Percentiles rank a stretch among this genome's conserved stretches.
Evolutionary conservation across 2,113 vertebrate genomes (phyloP).

Genomic region (Ovis canadensis): DNA sequence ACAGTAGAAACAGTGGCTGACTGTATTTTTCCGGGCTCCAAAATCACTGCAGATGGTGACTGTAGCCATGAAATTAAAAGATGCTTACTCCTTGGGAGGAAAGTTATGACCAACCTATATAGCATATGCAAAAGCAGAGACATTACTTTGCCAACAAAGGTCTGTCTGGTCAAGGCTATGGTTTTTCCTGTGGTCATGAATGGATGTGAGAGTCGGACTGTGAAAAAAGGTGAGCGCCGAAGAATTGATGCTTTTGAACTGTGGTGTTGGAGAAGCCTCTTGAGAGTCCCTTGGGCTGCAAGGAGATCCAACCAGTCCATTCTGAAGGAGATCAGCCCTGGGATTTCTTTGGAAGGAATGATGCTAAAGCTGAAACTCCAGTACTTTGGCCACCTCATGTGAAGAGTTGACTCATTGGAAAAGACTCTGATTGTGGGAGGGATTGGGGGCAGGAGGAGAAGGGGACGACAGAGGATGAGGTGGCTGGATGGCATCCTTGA

Average conservation of each 20-base stretch:
- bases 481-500: neutral
- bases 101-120: neutral
- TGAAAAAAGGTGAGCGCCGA: accelerated
- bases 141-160: neutral
- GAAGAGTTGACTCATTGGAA: neutral
- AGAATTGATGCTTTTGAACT: neutral
- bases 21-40: neutral
- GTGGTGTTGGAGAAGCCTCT: neutral
- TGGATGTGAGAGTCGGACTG: neutral
- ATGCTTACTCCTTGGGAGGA: accelerated
- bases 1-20: neutral
- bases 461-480: neutral
- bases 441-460: neutral
- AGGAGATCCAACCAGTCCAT: neutral
- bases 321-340: neutral
- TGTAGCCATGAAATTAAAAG: neutral
- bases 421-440: neutral
- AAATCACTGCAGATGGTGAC: neutral
- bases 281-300: neutral
- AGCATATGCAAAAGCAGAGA: neutral
- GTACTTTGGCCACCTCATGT: accelerated
- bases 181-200: neutral
- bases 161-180: accelerated
- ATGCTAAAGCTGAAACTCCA: neutral
- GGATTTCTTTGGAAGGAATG: neutral